phyloP scores from a whole-genome alignment of 2,113 vertebrate species.

The Myotis lucifugus region DNA sequence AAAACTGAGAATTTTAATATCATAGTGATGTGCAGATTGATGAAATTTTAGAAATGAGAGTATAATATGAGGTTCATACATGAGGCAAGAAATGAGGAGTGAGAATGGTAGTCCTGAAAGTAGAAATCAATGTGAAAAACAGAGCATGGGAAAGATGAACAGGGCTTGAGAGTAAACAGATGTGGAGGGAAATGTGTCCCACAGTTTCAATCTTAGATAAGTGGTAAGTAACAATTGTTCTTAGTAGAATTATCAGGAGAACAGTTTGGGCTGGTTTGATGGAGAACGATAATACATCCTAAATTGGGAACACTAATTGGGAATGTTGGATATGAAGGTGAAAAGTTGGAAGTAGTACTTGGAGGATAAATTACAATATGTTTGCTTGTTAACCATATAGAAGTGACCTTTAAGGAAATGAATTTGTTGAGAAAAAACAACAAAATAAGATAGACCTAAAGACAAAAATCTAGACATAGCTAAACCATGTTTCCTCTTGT shows the following conservation, averaged over 20 bases:
- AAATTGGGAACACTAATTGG: neutral
- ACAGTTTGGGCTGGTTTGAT: neutral
- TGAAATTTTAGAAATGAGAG: neutral
- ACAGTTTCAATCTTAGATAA: neutral
- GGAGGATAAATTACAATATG: neutral
- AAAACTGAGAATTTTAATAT: conserved; percentile 10
- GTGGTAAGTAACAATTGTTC: neutral
- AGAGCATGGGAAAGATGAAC: neutral
- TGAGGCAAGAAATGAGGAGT: neutral
- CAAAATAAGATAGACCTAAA: neutral
- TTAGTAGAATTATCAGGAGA: neutral
- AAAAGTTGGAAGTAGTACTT: neutral
- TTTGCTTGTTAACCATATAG: neutral
- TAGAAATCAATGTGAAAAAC: neutral
- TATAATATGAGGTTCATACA: neutral
- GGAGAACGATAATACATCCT: neutral
- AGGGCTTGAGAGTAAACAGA: neutral
- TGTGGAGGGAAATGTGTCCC: neutral
- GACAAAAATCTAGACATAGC: neutral
- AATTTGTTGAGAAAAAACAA: neutral
- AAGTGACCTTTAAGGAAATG: neutral
- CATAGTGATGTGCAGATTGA: neutral
- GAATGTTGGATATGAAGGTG: neutral
- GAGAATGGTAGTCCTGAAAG: neutral
- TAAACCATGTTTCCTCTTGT: neutral